Percentiles rank a stretch among this genome's conserved stretches.
Evolutionary conservation across 2,888 invertebrate species (phyloP).

Genomic region (Drosophila siamana): DNA sequence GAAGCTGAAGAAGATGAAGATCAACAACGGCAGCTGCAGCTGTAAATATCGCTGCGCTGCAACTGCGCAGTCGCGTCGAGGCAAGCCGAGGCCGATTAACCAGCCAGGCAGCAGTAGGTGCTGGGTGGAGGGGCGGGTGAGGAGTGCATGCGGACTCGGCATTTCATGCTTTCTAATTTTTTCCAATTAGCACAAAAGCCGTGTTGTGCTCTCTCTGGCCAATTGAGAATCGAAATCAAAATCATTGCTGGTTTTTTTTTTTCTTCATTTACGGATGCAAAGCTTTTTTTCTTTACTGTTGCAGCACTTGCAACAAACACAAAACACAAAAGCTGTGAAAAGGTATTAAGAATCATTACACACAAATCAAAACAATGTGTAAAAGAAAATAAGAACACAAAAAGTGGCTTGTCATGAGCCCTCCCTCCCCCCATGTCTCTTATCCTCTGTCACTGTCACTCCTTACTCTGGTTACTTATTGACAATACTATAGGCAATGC

Average conservation of each 20-base stretch:
- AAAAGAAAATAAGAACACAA: slow-evolving; percentile 30
- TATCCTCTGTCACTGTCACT: not conserved
- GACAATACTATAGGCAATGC: slow-evolving; percentile 55
- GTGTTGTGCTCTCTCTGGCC: slow-evolving; percentile 40
- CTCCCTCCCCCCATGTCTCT: not conserved
- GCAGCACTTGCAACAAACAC: not conserved
- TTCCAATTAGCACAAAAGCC: slow-evolving; percentile 77
- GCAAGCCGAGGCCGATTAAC: slow-evolving; percentile 65
- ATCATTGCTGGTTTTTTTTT: slow-evolving; percentile 37
- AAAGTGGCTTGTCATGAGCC: slow-evolving; percentile 50
- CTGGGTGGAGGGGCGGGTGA: not conserved
- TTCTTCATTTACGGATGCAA: slow-evolving; percentile 32
- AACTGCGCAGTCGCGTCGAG: slow-evolving; percentile 23
- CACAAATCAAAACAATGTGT: slow-evolving; percentile 34
- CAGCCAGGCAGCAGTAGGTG: slow-evolving; percentile 42
- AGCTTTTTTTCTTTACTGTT: slow-evolving; percentile 5
- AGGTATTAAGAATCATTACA: slow-evolving; percentile 45
- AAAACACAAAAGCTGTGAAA: slow-evolving; percentile 33
- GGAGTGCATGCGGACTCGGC: slow-evolving; percentile 56
- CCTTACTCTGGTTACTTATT: slow-evolving; percentile 50
- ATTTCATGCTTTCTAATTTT: slow-evolving; percentile 80
- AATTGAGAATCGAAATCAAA: slow-evolving; percentile 68
- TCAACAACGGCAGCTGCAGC: slow-evolving; percentile 10
- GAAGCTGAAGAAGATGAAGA: slow-evolving; percentile 12
- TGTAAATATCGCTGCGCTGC: slow-evolving; percentile 37